phyloP scores from a whole-genome alignment of 1,140 invertebrate genomes.

The Goniozus legneri region DNA sequence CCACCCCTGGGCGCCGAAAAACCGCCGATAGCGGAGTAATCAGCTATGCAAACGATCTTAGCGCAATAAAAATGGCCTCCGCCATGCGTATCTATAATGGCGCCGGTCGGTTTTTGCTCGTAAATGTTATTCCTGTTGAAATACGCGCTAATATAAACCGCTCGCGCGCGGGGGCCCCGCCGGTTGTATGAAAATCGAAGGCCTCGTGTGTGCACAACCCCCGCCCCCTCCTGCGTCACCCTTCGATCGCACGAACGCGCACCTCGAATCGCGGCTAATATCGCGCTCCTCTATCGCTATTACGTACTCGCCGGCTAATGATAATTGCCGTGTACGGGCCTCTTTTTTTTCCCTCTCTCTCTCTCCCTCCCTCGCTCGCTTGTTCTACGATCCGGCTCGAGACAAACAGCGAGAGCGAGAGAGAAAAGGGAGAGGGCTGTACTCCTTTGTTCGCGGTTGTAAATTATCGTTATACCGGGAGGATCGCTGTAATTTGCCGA shows the following conservation, averaged over 20 bases:
- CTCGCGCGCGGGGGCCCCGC: too few species aligned
- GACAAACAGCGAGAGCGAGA: too few species aligned
- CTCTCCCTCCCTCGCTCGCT: background rate
- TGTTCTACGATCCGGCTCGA: too few species aligned
- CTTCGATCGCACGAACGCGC: too few species aligned
- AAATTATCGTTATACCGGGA: too few species aligned
- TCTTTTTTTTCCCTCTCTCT: background rate
- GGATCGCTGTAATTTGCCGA: too few species aligned
- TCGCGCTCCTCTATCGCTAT: background rate
- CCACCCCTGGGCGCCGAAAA: background rate
- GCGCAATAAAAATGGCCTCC: conserved; percentile 27
- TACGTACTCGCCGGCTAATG: conserved; percentile 18
- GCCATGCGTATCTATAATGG: conserved; percentile 9
- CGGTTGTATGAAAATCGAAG: too few species aligned
- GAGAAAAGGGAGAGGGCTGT: too few species aligned
- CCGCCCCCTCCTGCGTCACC: background rate
- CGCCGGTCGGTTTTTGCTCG: conserved; percentile 31
- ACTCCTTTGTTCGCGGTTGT: too few species aligned
- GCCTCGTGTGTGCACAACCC: too few species aligned
- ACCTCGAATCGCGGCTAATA: conserved; percentile 11
- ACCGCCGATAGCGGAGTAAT: conserved; percentile 28
- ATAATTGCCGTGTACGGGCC: conserved; percentile 21
- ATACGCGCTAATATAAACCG: conserved; percentile 26
- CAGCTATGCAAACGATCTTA: conserved; percentile 40
- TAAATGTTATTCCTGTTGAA: conserved; percentile 35